A percentile compares a stretch with the other conserved stretches of the same genome.
Evolutionary conservation across 2,888 invertebrate genomes (phyloP).

Genomic region (Cerceris ruficornis): DNA sequence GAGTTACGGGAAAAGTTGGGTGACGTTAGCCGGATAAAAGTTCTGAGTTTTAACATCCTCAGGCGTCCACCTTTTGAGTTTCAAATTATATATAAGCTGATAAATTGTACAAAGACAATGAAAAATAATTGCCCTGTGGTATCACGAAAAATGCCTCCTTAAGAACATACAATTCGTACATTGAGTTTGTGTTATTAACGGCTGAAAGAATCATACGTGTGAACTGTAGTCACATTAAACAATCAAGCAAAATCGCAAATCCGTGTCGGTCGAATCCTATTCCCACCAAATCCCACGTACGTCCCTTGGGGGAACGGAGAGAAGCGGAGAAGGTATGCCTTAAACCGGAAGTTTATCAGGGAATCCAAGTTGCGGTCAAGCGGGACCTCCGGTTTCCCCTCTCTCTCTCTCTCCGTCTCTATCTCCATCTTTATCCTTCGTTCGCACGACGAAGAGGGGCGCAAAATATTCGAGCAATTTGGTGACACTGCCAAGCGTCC

Average conservation of each 20-base stretch:
- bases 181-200: too few relatives aligned
- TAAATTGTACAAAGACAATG: neutral
- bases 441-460: constrained; percentile 43
- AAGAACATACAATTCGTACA: neutral
- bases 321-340: constrained; percentile 67
- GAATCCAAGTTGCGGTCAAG: constrained; percentile 64
- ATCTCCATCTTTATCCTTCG: constrained; percentile 19
- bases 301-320: constrained; percentile 42
- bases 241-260: constrained; percentile 13
- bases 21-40: constrained; percentile 48
- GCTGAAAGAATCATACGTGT: neutral
- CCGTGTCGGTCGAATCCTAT: neutral
- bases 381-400: constrained; percentile 34
- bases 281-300: constrained; percentile 35
- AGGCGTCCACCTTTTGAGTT: constrained; percentile 15
- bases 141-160: neutral
- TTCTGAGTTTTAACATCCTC: constrained; percentile 44
- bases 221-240: constrained; percentile 24
- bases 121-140: neutral
- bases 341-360: constrained; percentile 75
- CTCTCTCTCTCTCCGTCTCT: neutral
- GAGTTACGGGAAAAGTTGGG: constrained; percentile 57
- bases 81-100: constrained; percentile 38
- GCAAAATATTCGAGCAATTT: constrained; percentile 79
- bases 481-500: constrained; percentile 76